Evolutionary conservation across 2,113 vertebrate species (phyloP).

Genomic region (Silurus asotus): DNA sequence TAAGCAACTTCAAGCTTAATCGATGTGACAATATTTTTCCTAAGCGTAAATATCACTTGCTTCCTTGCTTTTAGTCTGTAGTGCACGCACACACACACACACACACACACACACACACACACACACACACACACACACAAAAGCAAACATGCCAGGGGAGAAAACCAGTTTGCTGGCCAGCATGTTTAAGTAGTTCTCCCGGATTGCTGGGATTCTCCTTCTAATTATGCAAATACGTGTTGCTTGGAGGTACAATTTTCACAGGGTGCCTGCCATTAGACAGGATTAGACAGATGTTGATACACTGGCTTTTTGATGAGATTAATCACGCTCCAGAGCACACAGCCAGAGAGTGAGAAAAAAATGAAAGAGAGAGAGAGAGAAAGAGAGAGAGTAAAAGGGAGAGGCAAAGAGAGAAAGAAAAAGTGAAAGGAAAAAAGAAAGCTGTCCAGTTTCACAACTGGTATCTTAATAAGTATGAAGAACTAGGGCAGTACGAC

Average conservation of each 20-base stretch:
- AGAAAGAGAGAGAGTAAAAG: background rate
- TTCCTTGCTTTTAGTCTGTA: background rate
- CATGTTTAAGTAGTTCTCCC: slow-evolving; percentile 34
- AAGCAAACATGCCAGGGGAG: background rate
- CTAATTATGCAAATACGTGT: slow-evolving; percentile 58
- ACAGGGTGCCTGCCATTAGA: slow-evolving; percentile 60
- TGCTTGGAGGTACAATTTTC: slow-evolving; percentile 57
- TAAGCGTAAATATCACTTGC: background rate
- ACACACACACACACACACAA: slow-evolving; percentile 9
- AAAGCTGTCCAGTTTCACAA: slow-evolving; percentile 33
- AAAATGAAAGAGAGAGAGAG: background rate
- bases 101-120: slow-evolving; percentile 20
- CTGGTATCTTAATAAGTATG: background rate
- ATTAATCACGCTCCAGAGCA: slow-evolving; percentile 63
- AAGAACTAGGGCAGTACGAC: background rate
- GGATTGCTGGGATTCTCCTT: slow-evolving; percentile 36
- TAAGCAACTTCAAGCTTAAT: background rate
- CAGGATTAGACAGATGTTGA: slow-evolving; percentile 71
- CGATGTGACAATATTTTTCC: background rate
- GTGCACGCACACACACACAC: background rate
- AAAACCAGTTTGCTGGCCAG: slow-evolving; percentile 5
- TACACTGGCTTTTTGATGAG: slow-evolving; percentile 65
- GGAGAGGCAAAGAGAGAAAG: background rate
- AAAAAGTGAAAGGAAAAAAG: background rate
- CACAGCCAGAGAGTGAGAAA: slow-evolving; percentile 12